Conservation (phyloP, 2,113 vertebrate genomes). For the Plecotus auritus region DNA sequence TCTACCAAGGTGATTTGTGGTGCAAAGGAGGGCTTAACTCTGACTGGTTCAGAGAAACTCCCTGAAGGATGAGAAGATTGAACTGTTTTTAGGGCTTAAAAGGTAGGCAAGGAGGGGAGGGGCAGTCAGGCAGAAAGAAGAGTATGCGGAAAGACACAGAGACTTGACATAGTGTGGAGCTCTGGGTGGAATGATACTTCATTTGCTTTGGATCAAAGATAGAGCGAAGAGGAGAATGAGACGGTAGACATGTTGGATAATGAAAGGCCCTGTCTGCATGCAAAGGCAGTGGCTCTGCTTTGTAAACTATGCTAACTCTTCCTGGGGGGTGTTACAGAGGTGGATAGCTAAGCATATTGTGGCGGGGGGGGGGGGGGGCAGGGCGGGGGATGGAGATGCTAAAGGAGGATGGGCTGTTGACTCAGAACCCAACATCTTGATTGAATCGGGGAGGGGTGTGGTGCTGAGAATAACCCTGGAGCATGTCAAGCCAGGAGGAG, state of each 20-base stretch:
- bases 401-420: background rate
- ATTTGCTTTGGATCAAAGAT: background rate
- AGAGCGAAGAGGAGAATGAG: background rate
- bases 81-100: background rate
- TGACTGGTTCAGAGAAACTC: background rate
- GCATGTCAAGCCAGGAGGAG: background rate
- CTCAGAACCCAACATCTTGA: background rate
- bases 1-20: background rate
- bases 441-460: accelerated
- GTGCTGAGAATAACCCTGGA: background rate
- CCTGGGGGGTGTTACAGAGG: background rate
- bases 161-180: background rate
- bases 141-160: background rate
- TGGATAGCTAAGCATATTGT: accelerated
- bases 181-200: background rate
- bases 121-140: background rate
- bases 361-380: no score
- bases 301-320: background rate
- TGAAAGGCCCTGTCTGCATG: background rate
- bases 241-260: background rate
- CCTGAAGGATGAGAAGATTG: background rate
- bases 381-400: background rate
- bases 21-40: background rate
- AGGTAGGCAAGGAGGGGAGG: background rate
- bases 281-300: background rate